Base-by-base conservation (phyloP, 2,797 vertebrate species). In the Rallus crepitans region DNA sequence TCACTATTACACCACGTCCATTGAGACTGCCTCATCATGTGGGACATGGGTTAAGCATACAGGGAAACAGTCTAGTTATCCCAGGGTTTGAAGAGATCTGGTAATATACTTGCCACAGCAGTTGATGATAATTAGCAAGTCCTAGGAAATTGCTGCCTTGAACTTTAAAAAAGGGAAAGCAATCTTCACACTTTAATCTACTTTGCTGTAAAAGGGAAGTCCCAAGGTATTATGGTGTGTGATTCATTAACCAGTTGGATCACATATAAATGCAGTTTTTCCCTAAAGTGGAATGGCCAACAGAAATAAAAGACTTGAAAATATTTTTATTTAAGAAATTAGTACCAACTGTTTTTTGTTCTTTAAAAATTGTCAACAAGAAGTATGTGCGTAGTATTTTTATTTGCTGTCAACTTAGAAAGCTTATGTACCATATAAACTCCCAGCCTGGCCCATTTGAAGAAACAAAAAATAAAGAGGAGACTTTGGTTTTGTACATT, bases 181-280 rank as follows among this genome's bases (percentile, higher is more conserved):
- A 77, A 82, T 89, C 80, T 95, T 93, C 75, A 42, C 64, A 76
- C 64, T 94, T 91, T 91, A 82, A 97, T 94, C 50, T 70, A 56
- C 33, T 94, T 90, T 81, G n/a, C 76, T 72, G n/a, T 53, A 84
- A 94, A 88, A 86, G 15, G 4, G 21, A 90, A 80, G 24, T 82
- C 35, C 21, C 35, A 18, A 65, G 75, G 56, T 85, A 79, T 76
- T 80, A 63, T 73, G 56, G 27, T 23, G 21, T 40, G 28, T n/a
- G 25, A 81, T 45, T 77, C 59, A 69, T 11, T 75, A 90, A 84
- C 28, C 39, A 72, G 68, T 68, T 81, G 89, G 47, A 75, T 81
- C 47, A 91, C 77, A 68, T 75, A 48, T 81, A 78, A 85, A 81
- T 80, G 59, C 47, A 79, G 70, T 70, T 91, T 90, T 39, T 52